Evolutionary conservation across 2,113 vertebrate genomes (phyloP).

Genomic region (Aramus guarauna): DNA sequence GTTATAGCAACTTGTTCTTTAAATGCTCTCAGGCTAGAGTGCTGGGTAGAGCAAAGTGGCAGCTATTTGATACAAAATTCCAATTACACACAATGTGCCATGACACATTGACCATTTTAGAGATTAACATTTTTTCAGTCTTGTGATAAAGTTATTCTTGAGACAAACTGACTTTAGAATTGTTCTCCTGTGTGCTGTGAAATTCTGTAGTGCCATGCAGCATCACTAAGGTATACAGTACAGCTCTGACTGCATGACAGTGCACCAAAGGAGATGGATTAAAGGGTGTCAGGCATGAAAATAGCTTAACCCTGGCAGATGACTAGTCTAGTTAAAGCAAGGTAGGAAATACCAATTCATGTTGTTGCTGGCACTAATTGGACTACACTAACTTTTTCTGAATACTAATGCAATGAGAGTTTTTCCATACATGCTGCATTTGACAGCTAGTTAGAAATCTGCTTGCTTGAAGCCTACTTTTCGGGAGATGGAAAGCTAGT

Average conservation of each 20-base stretch:
- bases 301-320: not conserved
- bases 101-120: slow-evolving; percentile 5
- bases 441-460: not conserved
- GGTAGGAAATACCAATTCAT: not conserved
- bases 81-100: not conserved
- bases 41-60: not conserved
- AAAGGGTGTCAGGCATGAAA: not conserved
- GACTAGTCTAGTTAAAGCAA: not conserved
- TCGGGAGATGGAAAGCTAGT: not conserved
- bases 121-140: slow-evolving; percentile 55
- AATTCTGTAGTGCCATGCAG: not conserved
- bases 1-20: not conserved
- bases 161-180: not conserved
- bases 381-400: not conserved
- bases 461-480: not conserved
- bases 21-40: not conserved
- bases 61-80: not conserved
- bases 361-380: not conserved
- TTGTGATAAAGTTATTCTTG: slow-evolving; percentile 6
- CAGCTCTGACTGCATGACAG: not conserved
- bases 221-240: not conserved
- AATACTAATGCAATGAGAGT: not conserved
- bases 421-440: not conserved
- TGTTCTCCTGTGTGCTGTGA: not conserved
- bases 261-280: not conserved